Base-by-base conservation (phyloP, 1,140 invertebrate genomes). In the Tetraneura akinire region DNA sequence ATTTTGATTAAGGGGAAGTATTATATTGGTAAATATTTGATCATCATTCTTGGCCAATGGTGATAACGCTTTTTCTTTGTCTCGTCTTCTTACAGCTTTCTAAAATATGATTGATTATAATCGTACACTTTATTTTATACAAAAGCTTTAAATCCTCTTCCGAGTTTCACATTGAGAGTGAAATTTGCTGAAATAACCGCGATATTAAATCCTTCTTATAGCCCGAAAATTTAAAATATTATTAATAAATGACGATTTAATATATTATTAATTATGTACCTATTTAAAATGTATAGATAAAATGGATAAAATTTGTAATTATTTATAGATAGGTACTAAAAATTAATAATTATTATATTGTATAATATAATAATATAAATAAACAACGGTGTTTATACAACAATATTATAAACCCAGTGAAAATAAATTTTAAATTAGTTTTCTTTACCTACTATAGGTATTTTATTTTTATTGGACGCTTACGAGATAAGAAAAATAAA, bases 91-190 rank as follows among this genome's bases (percentile, higher is more conserved):
- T 32, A 16, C 6, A 14, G 37, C 21, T 45, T 62, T 76, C 29
- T 42, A 18, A 60, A 78, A 60, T 78, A 62, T 78, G 74, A 78
- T 78, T 78, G 74, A 78, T 76, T 78, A 78, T 60, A 76, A 76
- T 57, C 51, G 53, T 6, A 32, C 51, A 23, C 32, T 37, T 37
- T 37, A 37, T 3, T 37, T 8, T 21, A 3, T 23, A 13, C 53
- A 42, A 53, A 23, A 18, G 49, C 29, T 42, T 73, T 76, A 76
- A 76, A 42, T 55, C 21, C 51, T 32, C 29, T 9, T 49, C 45
- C 9, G 32, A 51, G 8, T 55, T 10, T 68, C 47, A 68, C 13
- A 47, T n/a, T 47, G 21, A 26, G 21, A 21, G n/a, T 11, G 1
- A 68, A 32, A 37, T 42, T 14, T 10, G 21, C 73, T 45, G 51